These are phyloP conservation scores for Amitus sp. DNA, from an alignment of 2,888 invertebrate genomes.

Conservation along the genomic window DNA sequence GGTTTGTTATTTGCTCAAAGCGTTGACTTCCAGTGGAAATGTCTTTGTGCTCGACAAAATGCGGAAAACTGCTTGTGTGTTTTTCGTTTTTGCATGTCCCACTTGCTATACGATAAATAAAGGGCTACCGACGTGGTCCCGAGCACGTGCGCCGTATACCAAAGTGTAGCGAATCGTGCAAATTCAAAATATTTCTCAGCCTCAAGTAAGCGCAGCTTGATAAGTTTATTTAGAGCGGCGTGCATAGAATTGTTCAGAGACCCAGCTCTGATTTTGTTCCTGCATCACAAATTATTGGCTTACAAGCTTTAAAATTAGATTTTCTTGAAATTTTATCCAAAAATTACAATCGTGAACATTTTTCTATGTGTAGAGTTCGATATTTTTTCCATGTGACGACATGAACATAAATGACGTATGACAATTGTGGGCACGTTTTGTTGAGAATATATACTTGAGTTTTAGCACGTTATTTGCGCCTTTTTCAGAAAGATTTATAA, in stretches of 20 bases:
- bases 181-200: constrained; percentile 37
- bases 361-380: too few species aligned
- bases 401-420: too few species aligned
- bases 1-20: constrained; percentile 6
- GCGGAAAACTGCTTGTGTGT: constrained; percentile 27
- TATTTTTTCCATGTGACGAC: too few species aligned
- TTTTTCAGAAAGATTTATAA: too few species aligned
- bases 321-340: too few species aligned
- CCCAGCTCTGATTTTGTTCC: too few species aligned
- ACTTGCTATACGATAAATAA: constrained; percentile 37
- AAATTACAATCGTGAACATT: too few species aligned
- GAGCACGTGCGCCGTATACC: constrained; percentile 36
- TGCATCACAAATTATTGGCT: not conserved
- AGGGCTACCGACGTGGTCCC: constrained; percentile 33
- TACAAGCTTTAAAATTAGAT: not conserved
- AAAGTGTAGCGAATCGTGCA: constrained; percentile 28
- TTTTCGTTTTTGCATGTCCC: constrained; percentile 33
- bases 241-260: constrained; percentile 1
- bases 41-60: constrained; percentile 13
- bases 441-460: too few species aligned
- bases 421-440: too few species aligned
- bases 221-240: constrained; percentile 28
- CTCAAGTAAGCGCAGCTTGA: constrained; percentile 26
- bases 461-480: too few species aligned
- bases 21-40: constrained; percentile 19